Evolutionary conservation across 2,113 vertebrate genomes (phyloP).

Genomic region (Notothenia coriiceps): DNA sequence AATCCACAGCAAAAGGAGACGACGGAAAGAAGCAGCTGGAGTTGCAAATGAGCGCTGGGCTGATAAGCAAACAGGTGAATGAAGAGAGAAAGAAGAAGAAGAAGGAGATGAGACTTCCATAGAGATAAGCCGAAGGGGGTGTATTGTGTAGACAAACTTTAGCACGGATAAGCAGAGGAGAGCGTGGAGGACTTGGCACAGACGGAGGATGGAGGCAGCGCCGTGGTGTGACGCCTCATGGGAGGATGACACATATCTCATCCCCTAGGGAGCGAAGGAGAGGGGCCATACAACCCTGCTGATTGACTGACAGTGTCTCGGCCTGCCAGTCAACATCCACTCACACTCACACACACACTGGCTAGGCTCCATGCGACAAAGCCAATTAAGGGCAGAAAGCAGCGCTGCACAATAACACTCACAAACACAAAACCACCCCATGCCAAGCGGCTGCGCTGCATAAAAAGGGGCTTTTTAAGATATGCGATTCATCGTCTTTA

Average conservation of each 20-base stretch:
- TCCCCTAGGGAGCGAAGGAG: conserved; percentile 56
- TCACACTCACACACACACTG: conserved; percentile 60
- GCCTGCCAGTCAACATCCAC: conserved; percentile 71
- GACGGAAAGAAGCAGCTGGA: conserved; percentile 21
- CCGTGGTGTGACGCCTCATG: conserved; percentile 48
- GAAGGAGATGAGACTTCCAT: not conserved
- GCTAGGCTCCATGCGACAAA: conserved; percentile 40
- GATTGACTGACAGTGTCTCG: conserved; percentile 71
- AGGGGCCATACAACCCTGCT: conserved; percentile 56
- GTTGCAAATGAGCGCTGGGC: conserved; percentile 27
- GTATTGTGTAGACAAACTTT: conserved; percentile 31
- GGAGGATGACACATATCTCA: conserved; percentile 68
- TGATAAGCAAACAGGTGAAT: conserved; percentile 41
- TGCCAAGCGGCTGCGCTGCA: conserved; percentile 25
- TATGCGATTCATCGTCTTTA: conserved; percentile 15
- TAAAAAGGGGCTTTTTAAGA: conserved; percentile 34
- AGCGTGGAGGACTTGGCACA: conserved; percentile 32
- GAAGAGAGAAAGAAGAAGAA: not conserved
- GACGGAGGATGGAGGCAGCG: conserved; percentile 27
- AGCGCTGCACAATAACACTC: conserved; percentile 38
- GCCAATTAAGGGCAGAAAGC: conserved; percentile 54
- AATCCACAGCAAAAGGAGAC: conserved; percentile 19
- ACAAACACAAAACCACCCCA: conserved; percentile 17
- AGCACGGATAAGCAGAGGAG: conserved; percentile 31
- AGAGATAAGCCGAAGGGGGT: conserved; percentile 32